These are phyloP conservation scores for Pentalonia nigronervosa DNA, from an alignment of 1,140 invertebrate genomes.

Conservation along the genomic window DNA sequence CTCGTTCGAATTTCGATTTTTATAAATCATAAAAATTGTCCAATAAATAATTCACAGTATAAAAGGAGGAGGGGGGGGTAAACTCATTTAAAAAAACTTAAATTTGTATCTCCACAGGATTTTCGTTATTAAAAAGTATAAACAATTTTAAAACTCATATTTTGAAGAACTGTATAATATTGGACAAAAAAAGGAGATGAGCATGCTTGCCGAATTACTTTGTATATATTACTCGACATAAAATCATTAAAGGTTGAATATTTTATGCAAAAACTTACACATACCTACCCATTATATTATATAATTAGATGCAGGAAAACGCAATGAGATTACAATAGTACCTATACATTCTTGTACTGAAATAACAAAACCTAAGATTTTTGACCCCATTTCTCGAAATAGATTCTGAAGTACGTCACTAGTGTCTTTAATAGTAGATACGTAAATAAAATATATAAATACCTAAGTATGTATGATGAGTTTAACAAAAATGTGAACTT, in stretches of 20 bases:
- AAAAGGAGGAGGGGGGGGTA: no score
- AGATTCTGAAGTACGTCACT: background rate
- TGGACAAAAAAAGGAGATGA: background rate
- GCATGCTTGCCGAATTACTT: background rate
- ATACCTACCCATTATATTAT: background rate
- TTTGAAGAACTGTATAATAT: background rate
- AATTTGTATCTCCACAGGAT: no score
- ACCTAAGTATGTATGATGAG: background rate
- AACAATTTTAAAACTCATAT: background rate
- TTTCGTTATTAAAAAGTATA: no score
- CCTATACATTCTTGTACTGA: background rate
- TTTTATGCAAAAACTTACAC: background rate
- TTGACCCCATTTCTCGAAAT: background rate
- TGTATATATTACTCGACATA: background rate
- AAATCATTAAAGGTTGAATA: background rate
- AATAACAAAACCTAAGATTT: background rate
- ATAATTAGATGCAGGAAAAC: background rate
- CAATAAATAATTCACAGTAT: no score
- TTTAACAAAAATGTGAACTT: background rate
- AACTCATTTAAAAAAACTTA: no score
- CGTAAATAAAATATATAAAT: constrained; percentile 5
- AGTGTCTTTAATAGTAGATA: background rate
- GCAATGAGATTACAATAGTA: background rate
- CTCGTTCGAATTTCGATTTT: no score
- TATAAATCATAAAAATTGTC: no score